Evolutionary conservation across 2,113 vertebrate genomes (phyloP).

Genomic region (Lepidothrix coronata): DNA sequence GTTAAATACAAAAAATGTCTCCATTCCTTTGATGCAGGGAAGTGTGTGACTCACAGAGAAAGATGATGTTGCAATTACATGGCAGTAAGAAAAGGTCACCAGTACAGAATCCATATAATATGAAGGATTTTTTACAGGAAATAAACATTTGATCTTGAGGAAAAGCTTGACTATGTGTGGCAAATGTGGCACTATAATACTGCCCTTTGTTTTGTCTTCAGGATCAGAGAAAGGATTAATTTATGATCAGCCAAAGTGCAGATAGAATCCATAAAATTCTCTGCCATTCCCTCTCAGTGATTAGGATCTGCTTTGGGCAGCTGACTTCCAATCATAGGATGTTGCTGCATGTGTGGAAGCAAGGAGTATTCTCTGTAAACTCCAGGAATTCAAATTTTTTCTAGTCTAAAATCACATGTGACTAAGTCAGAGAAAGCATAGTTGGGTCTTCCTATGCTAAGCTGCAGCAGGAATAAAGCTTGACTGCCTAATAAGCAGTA

Average conservation of each 20-base stretch:
- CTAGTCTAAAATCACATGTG: background rate
- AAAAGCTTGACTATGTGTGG: background rate
- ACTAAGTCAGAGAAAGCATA: background rate
- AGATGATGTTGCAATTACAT: background rate
- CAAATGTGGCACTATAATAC: background rate
- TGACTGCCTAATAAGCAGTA: background rate
- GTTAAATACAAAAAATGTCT: background rate
- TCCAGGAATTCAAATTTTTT: background rate
- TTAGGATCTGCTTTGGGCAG: background rate
- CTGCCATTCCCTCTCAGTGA: background rate
- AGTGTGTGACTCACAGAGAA: background rate
- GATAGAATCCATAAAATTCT: background rate
- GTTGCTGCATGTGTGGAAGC: background rate
- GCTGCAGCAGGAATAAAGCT: background rate
- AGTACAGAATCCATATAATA: background rate
- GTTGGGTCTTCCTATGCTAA: background rate
- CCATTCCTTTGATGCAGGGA: conserved; percentile 1
- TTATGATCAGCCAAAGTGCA: background rate
- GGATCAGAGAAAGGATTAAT: background rate
- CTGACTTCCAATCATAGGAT: background rate
- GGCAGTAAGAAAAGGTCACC: background rate
- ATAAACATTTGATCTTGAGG: background rate
- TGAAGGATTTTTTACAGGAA: background rate
- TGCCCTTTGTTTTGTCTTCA: background rate
- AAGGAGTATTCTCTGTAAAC: background rate